A percentile compares a stretch with the other conserved stretches of the same genome.
Conservation (phyloP, 2,888 invertebrate genomes). For the Chloroclystis v-ata region DNA sequence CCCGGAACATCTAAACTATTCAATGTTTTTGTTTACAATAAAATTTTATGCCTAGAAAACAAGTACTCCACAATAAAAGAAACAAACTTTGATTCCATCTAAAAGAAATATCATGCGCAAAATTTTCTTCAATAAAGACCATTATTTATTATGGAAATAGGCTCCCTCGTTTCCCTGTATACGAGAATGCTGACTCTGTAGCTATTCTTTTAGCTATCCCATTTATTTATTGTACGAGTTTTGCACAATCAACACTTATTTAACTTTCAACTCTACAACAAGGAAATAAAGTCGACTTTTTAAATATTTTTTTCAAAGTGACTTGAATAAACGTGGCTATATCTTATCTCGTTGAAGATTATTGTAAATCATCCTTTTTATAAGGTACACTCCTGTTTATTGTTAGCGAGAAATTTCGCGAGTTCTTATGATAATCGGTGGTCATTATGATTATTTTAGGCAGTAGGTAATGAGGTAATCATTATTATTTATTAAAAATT, state of each 20-base stretch:
- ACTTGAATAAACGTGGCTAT: constrained; percentile 15
- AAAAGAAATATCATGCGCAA: not conserved
- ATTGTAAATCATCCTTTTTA: constrained; percentile 21
- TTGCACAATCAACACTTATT: constrained; percentile 6
- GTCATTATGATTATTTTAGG: not conserved
- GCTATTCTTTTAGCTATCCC: constrained; percentile 25
- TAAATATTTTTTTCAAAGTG: constrained; percentile 1
- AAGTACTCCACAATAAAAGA: too few species aligned
- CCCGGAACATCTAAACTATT: too few species aligned
- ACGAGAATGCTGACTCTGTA: constrained; percentile 25
- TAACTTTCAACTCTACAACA: constrained; percentile 16
- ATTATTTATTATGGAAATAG: constrained; percentile 27
- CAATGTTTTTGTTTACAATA: too few species aligned
- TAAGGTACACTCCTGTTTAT: constrained; percentile 5
- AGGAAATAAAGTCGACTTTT: constrained; percentile 6
- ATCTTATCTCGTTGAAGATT: constrained; percentile 20
- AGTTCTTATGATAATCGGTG: not conserved
- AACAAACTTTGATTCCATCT: too few species aligned
- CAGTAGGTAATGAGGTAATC: too few species aligned
- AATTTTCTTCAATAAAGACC: constrained; percentile 16
- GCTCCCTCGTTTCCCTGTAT: constrained; percentile 21
- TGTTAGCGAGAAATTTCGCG: not conserved
- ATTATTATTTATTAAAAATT: too few species aligned
- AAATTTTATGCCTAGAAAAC: too few species aligned
- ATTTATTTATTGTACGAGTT: constrained; percentile 27